phyloP scores from a whole-genome alignment of 2,888 invertebrate genomes.

The Watsonalla binaria region DNA sequence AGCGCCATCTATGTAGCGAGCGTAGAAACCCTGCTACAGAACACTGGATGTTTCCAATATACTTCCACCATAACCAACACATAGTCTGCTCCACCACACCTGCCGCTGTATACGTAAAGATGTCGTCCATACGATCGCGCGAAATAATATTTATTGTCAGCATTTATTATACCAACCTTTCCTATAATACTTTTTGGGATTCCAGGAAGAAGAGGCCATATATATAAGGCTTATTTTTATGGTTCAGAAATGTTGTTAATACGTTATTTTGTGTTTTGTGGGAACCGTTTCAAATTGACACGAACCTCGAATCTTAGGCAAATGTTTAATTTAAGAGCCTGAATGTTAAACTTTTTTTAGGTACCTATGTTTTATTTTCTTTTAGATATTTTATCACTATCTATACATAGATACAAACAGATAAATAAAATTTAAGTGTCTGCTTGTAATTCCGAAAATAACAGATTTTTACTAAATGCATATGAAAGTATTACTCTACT shows the following conservation, averaged over 20 bases:
- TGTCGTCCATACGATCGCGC: background rate
- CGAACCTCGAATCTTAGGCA: background rate
- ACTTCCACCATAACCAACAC: background rate
- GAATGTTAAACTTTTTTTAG: too few relatives aligned
- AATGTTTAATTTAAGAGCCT: background rate
- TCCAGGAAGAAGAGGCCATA: background rate
- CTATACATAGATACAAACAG: too few relatives aligned
- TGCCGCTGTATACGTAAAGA: background rate
- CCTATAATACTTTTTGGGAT: too few relatives aligned
- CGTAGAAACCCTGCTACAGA: too few relatives aligned
- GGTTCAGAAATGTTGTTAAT: background rate
- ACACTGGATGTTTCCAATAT: background rate
- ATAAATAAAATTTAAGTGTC: too few relatives aligned
- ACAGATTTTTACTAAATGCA: too few relatives aligned
- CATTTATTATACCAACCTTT: background rate
- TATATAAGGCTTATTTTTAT: background rate
- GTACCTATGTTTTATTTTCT: too few relatives aligned
- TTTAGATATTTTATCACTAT: too few relatives aligned
- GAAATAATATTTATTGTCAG: background rate
- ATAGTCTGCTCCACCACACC: background rate
- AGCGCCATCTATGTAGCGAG: too few relatives aligned
- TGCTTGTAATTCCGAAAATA: too few relatives aligned
- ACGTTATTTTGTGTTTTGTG: background rate
- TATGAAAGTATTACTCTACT: too few relatives aligned
- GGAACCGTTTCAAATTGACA: background rate